Conservation (phyloP, 2,888 invertebrate species). For the Plagodis dolabraria region DNA sequence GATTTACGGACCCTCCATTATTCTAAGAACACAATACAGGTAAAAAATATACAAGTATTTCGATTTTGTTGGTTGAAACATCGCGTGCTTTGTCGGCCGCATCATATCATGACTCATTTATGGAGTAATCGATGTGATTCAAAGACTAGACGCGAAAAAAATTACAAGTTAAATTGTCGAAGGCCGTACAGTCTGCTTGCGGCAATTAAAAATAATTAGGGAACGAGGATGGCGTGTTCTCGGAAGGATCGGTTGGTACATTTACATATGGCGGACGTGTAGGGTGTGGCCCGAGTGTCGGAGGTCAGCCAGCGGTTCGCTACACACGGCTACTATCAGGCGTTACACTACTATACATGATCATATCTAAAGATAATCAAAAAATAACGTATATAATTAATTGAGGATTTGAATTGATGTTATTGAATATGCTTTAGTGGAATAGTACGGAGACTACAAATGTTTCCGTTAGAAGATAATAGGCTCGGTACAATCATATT, state of each 20-base stretch:
- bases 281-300: slow-evolving; percentile 31
- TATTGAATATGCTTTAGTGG: no score
- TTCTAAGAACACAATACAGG: slow-evolving; percentile 73
- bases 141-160: slow-evolving; percentile 81
- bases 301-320: slow-evolving; percentile 29
- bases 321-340: neutral
- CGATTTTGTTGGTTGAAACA: slow-evolving; percentile 46
- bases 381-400: no score
- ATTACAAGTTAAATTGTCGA: slow-evolving; percentile 72
- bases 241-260: slow-evolving; percentile 75
- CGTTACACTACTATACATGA: neutral
- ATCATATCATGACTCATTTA: slow-evolving; percentile 62
- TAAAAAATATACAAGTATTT: slow-evolving; percentile 65
- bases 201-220: slow-evolving; percentile 85
- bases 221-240: slow-evolving; percentile 77
- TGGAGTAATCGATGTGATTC: slow-evolving; percentile 72
- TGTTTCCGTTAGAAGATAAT: no score
- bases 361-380: no score
- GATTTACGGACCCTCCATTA: slow-evolving; percentile 71
- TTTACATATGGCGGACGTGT: slow-evolving; percentile 75
- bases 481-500: no score
- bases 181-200: slow-evolving; percentile 74
- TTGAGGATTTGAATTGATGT: no score
- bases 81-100: slow-evolving; percentile 60
- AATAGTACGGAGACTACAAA: no score